These are phyloP conservation scores for Garra rufa DNA, from an alignment of 2,113 vertebrate species.

Conservation along the genomic window DNA sequence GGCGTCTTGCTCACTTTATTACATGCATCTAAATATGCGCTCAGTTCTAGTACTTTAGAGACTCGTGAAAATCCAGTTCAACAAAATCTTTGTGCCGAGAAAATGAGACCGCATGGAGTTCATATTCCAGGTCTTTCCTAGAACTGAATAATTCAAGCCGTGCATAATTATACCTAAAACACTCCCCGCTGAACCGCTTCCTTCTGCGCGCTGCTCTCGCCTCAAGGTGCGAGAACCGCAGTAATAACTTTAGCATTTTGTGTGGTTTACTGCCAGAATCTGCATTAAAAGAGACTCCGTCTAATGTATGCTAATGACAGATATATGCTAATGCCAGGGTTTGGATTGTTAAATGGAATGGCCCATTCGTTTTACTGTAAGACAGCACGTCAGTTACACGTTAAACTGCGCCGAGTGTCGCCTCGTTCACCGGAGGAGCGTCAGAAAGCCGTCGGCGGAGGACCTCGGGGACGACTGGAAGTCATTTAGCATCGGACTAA, in stretches of 20 bases:
- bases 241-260: neutral
- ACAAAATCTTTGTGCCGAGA: neutral
- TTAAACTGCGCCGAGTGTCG: neutral
- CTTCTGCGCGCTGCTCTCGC: neutral
- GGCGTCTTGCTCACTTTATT: neutral
- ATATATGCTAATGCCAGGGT: neutral
- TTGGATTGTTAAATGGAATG: neutral
- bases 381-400: neutral
- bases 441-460: no score
- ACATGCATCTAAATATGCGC: neutral
- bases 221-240: neutral
- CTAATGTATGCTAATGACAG: constrained; percentile 14
- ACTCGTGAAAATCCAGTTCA: neutral
- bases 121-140: constrained; percentile 1
- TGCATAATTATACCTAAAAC: constrained; percentile 13
- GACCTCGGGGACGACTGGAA: neutral
- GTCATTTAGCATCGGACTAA: neutral
- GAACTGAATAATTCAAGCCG: constrained; percentile 16
- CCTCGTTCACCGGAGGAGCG: neutral
- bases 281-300: neutral
- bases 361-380: neutral
- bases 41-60: neutral
- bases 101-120: neutral
- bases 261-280: neutral
- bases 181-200: neutral